Percentiles rank a stretch among this genome's conserved stretches.
Conservation (phyloP, 2,888 invertebrate species). For the Heliconius charithonia region DNA sequence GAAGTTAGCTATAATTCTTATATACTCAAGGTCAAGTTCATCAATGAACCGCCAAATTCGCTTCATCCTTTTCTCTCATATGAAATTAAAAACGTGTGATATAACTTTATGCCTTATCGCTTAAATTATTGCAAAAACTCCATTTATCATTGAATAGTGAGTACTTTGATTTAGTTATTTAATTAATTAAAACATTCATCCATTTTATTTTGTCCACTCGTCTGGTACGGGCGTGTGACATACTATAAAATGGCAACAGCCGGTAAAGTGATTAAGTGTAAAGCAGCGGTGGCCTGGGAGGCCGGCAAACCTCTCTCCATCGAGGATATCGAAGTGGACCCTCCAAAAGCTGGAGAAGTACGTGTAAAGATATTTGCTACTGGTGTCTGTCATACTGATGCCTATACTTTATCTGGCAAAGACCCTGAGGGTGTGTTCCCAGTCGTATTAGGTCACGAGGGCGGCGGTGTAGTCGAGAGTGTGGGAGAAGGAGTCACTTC, state of each 20-base stretch:
- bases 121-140: conserved; percentile 19
- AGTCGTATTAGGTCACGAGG: conserved; percentile 97
- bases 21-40: conserved; percentile 35
- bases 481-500: conserved; percentile 95
- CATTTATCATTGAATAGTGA: not conserved
- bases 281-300: conserved; percentile 98
- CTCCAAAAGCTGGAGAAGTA: conserved; percentile 97
- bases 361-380: conserved; percentile 91
- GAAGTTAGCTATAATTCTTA: not conserved
- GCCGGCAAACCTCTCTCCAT: conserved; percentile 94
- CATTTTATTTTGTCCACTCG: conserved; percentile 56
- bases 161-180: not conserved
- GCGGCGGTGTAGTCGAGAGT: conserved; percentile 98
- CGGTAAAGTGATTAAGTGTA: conserved; percentile 92
- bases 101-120: not conserved
- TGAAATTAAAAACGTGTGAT: conserved; percentile 25
- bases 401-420: conserved; percentile 93
- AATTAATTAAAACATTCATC: not conserved
- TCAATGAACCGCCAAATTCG: not conserved
- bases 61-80: conserved; percentile 28
- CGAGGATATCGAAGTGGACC: conserved; percentile 96
- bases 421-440: conserved; percentile 97
- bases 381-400: conserved; percentile 96
- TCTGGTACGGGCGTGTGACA: conserved; percentile 36
- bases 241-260: conserved; percentile 69